Evolutionary conservation across 2,888 invertebrate genomes (phyloP), one percentile per base, ranked within the genome.

Genomic region (Bellardia pandia): DNA sequence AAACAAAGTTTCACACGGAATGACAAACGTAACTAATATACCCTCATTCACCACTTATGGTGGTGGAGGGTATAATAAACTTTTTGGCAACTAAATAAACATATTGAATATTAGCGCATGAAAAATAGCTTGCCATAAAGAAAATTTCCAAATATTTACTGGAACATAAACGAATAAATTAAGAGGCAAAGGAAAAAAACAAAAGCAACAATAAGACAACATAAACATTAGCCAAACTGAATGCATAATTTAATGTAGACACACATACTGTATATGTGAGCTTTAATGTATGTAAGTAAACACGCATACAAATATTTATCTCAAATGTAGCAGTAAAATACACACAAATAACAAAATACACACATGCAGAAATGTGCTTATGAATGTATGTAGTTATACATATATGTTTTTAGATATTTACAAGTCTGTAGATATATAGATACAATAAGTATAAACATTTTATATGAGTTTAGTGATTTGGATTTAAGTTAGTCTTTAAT

Each of bases 41-140:
- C 23, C 23, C 23, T 23, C 23, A 23, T 23, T 23, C 23, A 23
- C 23, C 23, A 23, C 23, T 23, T 23, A 23, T 23, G 23, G 23
- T 23, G 1, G 23, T 23, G 23, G 1, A 23, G 23, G 23, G 23
- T 23, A 74, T 66, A 60, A 75, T 64, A 74, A 68, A 82, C 56
- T 75, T 86, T 76, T 86, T 86, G 86, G 78, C 86, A 82, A 82
- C 71, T 42, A 68, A 72, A 82, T 69, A 86, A 86, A 66, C 69
- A 45, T 66, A 81, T 81, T 66, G 74, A 75, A 68, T 81, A 9
- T 58, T 45, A 16, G 3, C 33, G 66, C 11, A 2, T 11, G 45
- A 68, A 40, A 33, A 40, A 40, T 13, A 37, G 6, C 5, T 42
- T n/a, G n/a, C 16, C 42, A 51, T 37, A 62, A 51, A 60, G 62